A percentile compares a stretch with the other conserved stretches of the same genome.
Evolutionary conservation across 2,113 vertebrate genomes (phyloP).

Genomic region (Ophthalmolycus amberensis): DNA sequence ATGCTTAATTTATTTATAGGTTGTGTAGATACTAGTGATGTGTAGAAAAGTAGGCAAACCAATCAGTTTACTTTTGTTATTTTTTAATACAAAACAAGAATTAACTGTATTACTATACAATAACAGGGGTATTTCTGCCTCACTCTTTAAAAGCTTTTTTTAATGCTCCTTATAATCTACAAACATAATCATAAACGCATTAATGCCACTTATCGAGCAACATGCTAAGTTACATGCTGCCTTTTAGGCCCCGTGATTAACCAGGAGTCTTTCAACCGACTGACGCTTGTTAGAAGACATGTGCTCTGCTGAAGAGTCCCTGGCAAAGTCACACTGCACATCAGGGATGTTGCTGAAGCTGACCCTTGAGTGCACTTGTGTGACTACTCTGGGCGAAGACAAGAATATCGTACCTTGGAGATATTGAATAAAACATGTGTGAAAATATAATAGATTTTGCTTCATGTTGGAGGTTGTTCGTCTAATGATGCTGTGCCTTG

Average conservation of each 20-base stretch:
- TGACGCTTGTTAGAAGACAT: not conserved
- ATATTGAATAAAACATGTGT: not conserved
- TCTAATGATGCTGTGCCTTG: not conserved
- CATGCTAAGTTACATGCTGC: not conserved
- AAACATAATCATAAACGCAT: not conserved
- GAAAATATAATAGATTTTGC: too few relatives aligned
- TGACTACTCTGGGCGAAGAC: not conserved
- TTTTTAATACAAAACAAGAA: slow-evolving; percentile 3
- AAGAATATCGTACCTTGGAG: not conserved
- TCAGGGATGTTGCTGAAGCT: not conserved
- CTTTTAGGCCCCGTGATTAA: not conserved
- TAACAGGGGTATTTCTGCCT: not conserved
- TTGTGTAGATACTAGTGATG: not conserved
- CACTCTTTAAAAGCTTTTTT: not conserved
- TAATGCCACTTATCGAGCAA: not conserved
- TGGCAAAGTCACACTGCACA: not conserved
- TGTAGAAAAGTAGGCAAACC: not conserved
- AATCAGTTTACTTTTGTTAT: not conserved
- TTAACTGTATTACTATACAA: not conserved
- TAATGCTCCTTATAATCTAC: not conserved
- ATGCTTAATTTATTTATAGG: not conserved
- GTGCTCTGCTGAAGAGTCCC: not conserved
- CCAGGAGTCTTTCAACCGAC: not conserved
- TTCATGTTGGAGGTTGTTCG: not conserved
- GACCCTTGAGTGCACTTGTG: too few relatives aligned